Percentiles rank a stretch among this genome's conserved stretches.
Conservation (phyloP, 2,888 invertebrate species). For the Globia sparganii region DNA sequence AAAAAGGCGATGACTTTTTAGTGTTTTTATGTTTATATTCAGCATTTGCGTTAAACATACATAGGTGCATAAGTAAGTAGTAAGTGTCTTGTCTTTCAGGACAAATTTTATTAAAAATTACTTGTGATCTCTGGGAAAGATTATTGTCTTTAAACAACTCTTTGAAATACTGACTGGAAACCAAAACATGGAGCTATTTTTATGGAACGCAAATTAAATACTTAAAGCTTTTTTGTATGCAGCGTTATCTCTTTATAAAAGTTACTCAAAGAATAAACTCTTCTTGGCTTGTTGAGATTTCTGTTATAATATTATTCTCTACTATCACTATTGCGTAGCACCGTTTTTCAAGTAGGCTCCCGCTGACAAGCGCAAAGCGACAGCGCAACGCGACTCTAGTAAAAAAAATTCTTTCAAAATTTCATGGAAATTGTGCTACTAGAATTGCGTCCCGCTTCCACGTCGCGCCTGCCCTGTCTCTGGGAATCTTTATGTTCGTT, state of each 20-base stretch:
- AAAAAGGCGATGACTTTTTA: constrained; percentile 37
- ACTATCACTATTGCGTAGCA: constrained; percentile 5
- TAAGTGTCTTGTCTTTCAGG: neutral
- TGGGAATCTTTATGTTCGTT: neutral
- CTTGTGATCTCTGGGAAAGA: neutral
- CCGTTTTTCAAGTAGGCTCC: constrained; percentile 2
- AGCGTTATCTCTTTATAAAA: neutral
- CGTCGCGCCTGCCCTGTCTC: neutral
- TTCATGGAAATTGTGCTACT: neutral
- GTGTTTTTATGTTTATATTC: constrained; percentile 8
- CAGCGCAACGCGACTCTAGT: neutral
- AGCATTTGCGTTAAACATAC: neutral
- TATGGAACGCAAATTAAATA: constrained; percentile 1
- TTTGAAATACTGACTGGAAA: constrained; percentile 4
- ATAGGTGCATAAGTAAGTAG: too few relatives aligned
- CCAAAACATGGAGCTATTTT: constrained; percentile 14
- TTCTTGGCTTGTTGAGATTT: constrained; percentile 12
- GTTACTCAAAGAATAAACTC: neutral
- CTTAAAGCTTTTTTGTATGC: neutral
- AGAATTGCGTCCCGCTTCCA: too few relatives aligned
- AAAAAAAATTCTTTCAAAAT: neutral
- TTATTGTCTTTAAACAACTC: constrained; percentile 11
- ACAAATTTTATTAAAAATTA: constrained; percentile 13
- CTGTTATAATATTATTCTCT: constrained; percentile 1
- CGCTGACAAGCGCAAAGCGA: neutral